These are phyloP conservation scores for Trachelus troglodyta DNA, from an alignment of 2,888 invertebrate species.

Conservation along the genomic window DNA sequence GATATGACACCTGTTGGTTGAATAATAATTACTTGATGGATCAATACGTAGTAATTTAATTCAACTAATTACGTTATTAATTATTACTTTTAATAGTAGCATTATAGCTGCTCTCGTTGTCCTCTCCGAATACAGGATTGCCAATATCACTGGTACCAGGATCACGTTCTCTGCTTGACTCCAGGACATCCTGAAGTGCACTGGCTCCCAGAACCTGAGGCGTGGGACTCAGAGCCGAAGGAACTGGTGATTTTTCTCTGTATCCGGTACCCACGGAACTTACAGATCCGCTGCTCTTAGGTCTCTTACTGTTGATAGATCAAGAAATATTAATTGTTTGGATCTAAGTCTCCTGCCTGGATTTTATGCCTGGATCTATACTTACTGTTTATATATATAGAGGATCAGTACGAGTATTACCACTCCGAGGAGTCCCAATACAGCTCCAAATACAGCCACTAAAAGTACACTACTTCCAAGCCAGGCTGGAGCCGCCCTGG, in stretches of 20 bases:
- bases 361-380: slow-evolving; percentile 29
- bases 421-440: slow-evolving; percentile 78
- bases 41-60: neutral
- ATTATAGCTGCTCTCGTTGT: slow-evolving; percentile 64
- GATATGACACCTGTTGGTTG: slow-evolving; percentile 47
- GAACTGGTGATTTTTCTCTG: slow-evolving; percentile 60
- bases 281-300: slow-evolving; percentile 57
- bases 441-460: slow-evolving; percentile 77
- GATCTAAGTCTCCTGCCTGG: neutral
- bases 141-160: slow-evolving; percentile 67
- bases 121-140: slow-evolving; percentile 65
- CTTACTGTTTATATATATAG: slow-evolving; percentile 82
- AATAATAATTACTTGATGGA: neutral
- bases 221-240: slow-evolving; percentile 55
- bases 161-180: slow-evolving; percentile 63
- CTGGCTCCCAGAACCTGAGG: slow-evolving; percentile 71
- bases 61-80: neutral
- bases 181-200: slow-evolving; percentile 64
- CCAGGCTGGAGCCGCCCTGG: slow-evolving; percentile 67
- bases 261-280: slow-evolving; percentile 61
- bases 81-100: slow-evolving; percentile 72
- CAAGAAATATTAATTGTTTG: neutral
- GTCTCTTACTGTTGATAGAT: slow-evolving; percentile 48
- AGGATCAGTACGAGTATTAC: slow-evolving; percentile 80
- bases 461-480: slow-evolving; percentile 68